These are phyloP conservation scores for Acanthosepion esculentum DNA, from an alignment of 2,888 invertebrate species.

Conservation along the genomic window DNA sequence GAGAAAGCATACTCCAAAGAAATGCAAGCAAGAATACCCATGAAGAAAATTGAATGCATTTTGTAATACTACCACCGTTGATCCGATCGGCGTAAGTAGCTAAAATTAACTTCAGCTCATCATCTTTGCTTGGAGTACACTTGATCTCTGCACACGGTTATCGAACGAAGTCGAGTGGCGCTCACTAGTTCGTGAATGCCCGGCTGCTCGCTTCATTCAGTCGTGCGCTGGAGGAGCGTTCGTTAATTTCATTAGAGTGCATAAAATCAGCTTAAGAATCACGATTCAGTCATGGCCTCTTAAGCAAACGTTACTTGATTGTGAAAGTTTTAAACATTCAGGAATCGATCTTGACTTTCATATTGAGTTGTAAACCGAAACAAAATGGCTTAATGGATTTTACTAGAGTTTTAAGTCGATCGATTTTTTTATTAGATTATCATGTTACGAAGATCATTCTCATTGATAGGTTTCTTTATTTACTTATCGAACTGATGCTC, in stretches of 20 bases:
- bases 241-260: neutral
- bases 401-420: neutral
- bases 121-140: neutral
- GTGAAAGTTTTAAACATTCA: neutral
- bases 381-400: neutral
- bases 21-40: neutral
- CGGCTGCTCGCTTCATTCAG: neutral
- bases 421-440: neutral
- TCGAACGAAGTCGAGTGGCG: neutral
- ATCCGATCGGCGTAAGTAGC: neutral
- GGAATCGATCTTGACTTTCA: neutral
- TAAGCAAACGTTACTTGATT: neutral
- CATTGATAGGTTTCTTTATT: neutral
- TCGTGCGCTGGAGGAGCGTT: neutral
- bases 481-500: neutral
- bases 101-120: neutral
- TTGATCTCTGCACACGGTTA: neutral
- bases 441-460: neutral
- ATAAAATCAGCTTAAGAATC: neutral
- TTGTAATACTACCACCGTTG: neutral
- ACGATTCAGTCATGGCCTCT: neutral
- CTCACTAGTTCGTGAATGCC: neutral
- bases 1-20: neutral
- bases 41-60: neutral
- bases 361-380: neutral